Conservation (phyloP, 2,113 vertebrate species). For the Aspidoscelis tigris region DNA sequence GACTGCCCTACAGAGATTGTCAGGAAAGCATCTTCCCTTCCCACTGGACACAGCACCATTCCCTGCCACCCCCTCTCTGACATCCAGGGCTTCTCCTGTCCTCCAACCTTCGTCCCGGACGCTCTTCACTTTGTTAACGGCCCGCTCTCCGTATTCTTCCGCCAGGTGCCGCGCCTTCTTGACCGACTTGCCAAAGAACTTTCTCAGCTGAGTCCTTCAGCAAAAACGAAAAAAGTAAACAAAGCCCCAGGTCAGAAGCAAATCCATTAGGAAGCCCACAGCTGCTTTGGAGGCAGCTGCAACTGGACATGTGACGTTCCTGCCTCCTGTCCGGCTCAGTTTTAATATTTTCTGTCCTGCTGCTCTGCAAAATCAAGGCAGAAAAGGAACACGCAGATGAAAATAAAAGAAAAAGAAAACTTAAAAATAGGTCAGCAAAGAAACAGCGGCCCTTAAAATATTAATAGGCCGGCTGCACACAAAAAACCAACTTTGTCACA, state of each 20-base stretch:
- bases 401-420: not conserved
- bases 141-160: constrained; percentile 95
- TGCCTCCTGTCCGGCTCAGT: not conserved
- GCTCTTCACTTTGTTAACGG: constrained; percentile 98
- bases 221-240: constrained; percentile 28
- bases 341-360: not conserved
- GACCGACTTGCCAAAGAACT: constrained; percentile 96
- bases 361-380: not conserved
- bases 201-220: constrained; percentile 93
- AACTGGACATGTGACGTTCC: not conserved
- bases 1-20: too few species aligned
- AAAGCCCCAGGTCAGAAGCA: not conserved
- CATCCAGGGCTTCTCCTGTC: not conserved
- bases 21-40: too few species aligned
- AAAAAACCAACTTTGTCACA: not conserved
- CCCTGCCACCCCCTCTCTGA: too few species aligned
- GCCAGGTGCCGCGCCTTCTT: constrained; percentile 96
- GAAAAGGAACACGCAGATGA: too few species aligned
- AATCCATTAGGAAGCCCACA: not conserved
- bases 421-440: not conserved
- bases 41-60: too few species aligned
- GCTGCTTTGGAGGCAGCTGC: not conserved
- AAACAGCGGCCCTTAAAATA: not conserved
- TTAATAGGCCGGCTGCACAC: not conserved
- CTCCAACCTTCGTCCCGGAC: constrained; percentile 93